A percentile compares a stretch with the other conserved stretches of the same genome.
These are phyloP conservation scores for Triplophysa tibetana DNA, from an alignment of 2,113 vertebrate genomes.

Conservation along the genomic window DNA sequence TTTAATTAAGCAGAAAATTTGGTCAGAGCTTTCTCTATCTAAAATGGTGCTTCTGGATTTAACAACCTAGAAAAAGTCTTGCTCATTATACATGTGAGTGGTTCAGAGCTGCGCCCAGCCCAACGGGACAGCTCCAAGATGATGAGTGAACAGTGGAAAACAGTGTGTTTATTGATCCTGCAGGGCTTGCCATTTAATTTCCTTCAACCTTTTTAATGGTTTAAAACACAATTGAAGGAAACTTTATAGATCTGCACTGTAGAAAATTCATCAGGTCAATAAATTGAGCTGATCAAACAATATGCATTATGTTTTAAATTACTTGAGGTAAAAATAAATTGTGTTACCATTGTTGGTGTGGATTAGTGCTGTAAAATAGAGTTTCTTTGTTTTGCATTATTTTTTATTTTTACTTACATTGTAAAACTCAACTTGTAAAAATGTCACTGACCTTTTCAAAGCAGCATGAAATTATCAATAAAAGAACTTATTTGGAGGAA, in stretches of 20 bases:
- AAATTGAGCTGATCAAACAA: slow-evolving; percentile 68
- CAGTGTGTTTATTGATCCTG: slow-evolving; percentile 74
- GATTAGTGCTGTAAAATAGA: not conserved
- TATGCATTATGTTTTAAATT: slow-evolving; percentile 9
- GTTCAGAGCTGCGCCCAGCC: slow-evolving; percentile 60
- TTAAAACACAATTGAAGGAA: slow-evolving; percentile 52
- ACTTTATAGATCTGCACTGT: slow-evolving; percentile 66
- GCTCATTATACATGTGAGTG: slow-evolving; percentile 69
- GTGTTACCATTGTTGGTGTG: slow-evolving; percentile 7
- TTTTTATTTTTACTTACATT: slow-evolving; percentile 7
- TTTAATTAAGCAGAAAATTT: slow-evolving; percentile 78
- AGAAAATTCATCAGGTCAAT: slow-evolving; percentile 60
- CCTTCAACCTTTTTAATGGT: slow-evolving; percentile 64
- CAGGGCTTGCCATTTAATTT: slow-evolving; percentile 70
- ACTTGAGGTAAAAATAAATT: not conserved
- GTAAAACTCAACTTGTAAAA: not conserved
- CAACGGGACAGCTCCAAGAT: slow-evolving; percentile 62
- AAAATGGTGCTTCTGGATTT: slow-evolving; percentile 52
- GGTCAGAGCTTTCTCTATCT: slow-evolving; percentile 63
- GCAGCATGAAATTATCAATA: slow-evolving; percentile 13
- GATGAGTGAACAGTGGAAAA: slow-evolving; percentile 68
- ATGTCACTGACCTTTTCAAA: not conserved
- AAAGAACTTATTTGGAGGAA: not conserved
- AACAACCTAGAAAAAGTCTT: slow-evolving; percentile 61
- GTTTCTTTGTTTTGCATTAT: not conserved